Base-by-base conservation (phyloP, 2,113 vertebrate genomes). In the Oryzias javanicus region DNA sequence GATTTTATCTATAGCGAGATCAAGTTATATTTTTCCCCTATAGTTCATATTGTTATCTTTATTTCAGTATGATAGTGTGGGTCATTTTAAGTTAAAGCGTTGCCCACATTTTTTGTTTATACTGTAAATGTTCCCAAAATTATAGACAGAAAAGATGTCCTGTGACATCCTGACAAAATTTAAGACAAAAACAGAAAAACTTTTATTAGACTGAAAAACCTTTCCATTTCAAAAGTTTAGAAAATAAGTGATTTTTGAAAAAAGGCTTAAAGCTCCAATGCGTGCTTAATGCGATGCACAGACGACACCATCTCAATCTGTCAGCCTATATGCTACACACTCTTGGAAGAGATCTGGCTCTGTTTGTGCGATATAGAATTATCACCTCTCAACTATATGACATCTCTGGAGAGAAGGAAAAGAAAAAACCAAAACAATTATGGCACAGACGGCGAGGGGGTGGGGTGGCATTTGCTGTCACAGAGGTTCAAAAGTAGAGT, bases 361-460 rank as follows among this genome's bases (percentile, higher is more conserved):
- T 88, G 83, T 89, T 88, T 87, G 78, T 82, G 88, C 86, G 77
- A 81, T 88, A 86, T 85, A 80, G 81, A 88, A 78, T 80, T 84
- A 69, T 83, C 86, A 89, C 83, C 84, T 85, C 72, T 76, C 72
- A 86, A 83, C 79, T 86, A 79, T 81, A 86, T 89, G 86, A 90
- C 89, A 88, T 90, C 88, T 89, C 83, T 84, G 70, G 62, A 79
- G 80, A 80, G 74, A 57, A 67, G 76, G 76, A 64, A 54, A n/a
- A 6, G 27, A 1, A 42, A 14, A 48, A 60, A 60, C 54, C 15
- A 69, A 84, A 89, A 89, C 86, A 89, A 89, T 89, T 79, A 81
- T 85, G 81, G 78, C 88, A 89, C 91, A 93, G 91, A 92, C 86
- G 91, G 92, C 82, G 81, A 72, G 92, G 90, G 91, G 91, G 91